phyloP scores from a whole-genome alignment of 2,797 vertebrate species.

The Anguilla obscura region DNA sequence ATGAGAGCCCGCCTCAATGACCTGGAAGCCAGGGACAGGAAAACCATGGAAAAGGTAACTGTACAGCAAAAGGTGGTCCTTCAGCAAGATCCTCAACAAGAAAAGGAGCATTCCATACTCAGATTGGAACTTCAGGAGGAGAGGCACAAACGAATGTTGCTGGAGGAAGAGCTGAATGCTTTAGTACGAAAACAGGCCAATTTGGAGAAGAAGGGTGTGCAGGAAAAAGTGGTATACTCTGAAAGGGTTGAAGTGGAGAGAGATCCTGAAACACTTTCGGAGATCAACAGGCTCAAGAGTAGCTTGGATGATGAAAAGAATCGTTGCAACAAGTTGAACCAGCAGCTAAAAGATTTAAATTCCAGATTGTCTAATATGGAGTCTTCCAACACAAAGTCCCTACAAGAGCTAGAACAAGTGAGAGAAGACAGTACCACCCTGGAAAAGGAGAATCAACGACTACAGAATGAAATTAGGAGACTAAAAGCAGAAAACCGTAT shows the following conservation, averaged over 20 bases:
- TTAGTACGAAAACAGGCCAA: constrained; percentile 77
- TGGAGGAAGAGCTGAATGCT: constrained; percentile 83
- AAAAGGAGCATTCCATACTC: constrained; percentile 88
- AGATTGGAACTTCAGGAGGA: constrained; percentile 90
- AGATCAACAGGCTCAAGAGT: constrained; percentile 84
- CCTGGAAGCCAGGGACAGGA: constrained; percentile 82
- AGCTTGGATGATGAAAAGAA: constrained; percentile 86
- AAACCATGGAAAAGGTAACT: constrained; percentile 87
- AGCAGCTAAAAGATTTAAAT: constrained; percentile 75
- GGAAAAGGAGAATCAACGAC: constrained; percentile 87
- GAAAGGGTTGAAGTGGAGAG: constrained; percentile 91
- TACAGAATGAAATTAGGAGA: constrained; percentile 85
- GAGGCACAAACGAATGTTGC: constrained; percentile 78
- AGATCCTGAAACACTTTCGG: constrained; percentile 84
- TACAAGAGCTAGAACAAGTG: constrained; percentile 86
- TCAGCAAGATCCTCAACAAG: constrained; percentile 93
- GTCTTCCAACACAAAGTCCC: constrained; percentile 89
- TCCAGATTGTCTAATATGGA: constrained; percentile 83
- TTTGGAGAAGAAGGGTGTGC: constrained; percentile 86
- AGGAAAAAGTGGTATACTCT: constrained; percentile 89
- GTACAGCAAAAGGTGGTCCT: constrained; percentile 93
- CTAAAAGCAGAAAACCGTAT: constrained; percentile 89
- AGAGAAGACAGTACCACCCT: constrained; percentile 89
- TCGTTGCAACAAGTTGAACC: constrained; percentile 80
- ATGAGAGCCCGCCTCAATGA: constrained; percentile 79